Evolutionary conservation across 2,113 vertebrate species (phyloP).

Genomic region (Scopus umbretta): DNA sequence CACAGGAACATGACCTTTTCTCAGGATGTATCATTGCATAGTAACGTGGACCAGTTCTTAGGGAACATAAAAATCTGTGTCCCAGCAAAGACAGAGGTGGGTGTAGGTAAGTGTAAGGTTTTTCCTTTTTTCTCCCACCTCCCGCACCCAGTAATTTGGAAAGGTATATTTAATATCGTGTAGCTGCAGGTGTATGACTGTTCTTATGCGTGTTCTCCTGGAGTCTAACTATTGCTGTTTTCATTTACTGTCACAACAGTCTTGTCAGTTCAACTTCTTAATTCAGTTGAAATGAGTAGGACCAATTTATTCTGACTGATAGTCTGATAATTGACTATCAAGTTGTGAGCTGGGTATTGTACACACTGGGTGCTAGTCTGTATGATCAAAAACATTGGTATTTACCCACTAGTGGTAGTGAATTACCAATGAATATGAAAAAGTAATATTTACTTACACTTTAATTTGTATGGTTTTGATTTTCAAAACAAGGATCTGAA

Average conservation of each 20-base stretch:
- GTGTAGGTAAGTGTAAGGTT: background rate
- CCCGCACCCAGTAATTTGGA: background rate
- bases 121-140: background rate
- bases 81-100: background rate
- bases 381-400: background rate
- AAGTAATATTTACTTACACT: background rate
- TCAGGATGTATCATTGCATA: background rate
- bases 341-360: background rate
- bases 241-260: background rate
- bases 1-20: background rate
- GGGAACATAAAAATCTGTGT: background rate
- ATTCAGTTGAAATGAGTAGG: background rate
- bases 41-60: background rate
- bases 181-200: background rate
- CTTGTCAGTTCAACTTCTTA: background rate
- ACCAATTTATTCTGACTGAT: background rate
- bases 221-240: background rate
- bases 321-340: background rate
- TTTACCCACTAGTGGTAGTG: background rate
- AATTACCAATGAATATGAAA: background rate
- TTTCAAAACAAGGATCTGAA: background rate
- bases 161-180: background rate
- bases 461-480: background rate
- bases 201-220: background rate
- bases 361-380: background rate